Percentiles rank a stretch among this genome's conserved stretches.
phyloP scores from a whole-genome alignment of 2,113 vertebrate genomes.

The Otis tarda region DNA sequence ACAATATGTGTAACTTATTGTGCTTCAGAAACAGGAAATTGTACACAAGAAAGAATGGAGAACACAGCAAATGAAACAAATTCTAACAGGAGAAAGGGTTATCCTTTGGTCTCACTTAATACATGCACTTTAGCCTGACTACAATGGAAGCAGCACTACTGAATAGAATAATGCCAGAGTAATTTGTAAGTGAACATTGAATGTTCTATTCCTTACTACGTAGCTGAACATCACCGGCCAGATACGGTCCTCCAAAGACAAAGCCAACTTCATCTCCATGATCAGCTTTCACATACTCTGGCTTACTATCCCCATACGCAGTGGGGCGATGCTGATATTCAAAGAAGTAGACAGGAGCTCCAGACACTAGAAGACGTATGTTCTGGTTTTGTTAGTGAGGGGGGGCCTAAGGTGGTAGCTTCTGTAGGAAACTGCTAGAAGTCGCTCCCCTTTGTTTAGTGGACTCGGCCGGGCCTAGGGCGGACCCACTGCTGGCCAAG shows the following conservation, averaged over 20 bases:
- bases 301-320: slow-evolving; percentile 51
- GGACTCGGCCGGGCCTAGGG: too few relatives aligned
- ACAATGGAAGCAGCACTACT: background rate
- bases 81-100: background rate
- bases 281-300: slow-evolving; percentile 79
- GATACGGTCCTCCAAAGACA: slow-evolving; percentile 78
- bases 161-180: background rate
- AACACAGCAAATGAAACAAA: background rate
- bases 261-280: slow-evolving; percentile 79
- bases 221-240: slow-evolving; percentile 63
- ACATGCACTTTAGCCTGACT: background rate
- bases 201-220: slow-evolving; percentile 58
- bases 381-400: too few relatives aligned
- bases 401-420: too few relatives aligned
- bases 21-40: background rate
- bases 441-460: too few relatives aligned
- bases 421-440: too few relatives aligned
- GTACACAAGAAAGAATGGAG: background rate
- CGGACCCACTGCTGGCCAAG: too few relatives aligned
- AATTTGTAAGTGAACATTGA: background rate
- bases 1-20: background rate
- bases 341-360: slow-evolving; percentile 80
- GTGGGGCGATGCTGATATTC: slow-evolving; percentile 76
- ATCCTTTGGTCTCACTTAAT: background rate
- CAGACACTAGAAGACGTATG: slow-evolving; percentile 68